A percentile compares a stretch with the other conserved stretches of the same genome.
phyloP scores from a whole-genome alignment of 2,888 invertebrate species.

The Vandiemenella viatica region DNA sequence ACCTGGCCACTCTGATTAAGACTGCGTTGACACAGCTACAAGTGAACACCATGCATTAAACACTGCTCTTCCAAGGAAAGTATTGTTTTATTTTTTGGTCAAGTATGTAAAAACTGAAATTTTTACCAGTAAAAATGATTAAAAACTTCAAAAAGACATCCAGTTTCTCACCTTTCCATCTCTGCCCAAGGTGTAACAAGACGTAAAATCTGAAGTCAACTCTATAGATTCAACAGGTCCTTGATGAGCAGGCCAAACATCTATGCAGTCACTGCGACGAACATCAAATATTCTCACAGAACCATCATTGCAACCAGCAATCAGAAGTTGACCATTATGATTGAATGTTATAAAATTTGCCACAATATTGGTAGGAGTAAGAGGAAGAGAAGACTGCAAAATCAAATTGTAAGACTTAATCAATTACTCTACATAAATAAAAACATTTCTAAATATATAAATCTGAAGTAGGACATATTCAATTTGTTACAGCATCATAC shows the following conservation, averaged over 20 bases:
- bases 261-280: conserved; percentile 36
- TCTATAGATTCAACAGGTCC: conserved; percentile 37
- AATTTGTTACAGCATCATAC: too few relatives aligned
- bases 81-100: too few relatives aligned
- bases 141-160: background rate
- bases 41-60: too few relatives aligned
- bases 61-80: too few relatives aligned
- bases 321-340: conserved; percentile 40
- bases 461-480: too few relatives aligned
- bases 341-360: conserved; percentile 40
- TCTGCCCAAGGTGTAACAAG: conserved; percentile 38
- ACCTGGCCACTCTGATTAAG: conserved; percentile 27
- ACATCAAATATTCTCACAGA: conserved; percentile 39
- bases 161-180: conserved; percentile 39
- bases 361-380: background rate
- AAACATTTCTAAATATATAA: too few relatives aligned
- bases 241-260: conserved; percentile 37
- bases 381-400: background rate
- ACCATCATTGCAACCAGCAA: conserved; percentile 42
- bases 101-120: too few relatives aligned
- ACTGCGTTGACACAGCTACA: conserved; percentile 27
- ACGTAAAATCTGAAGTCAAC: conserved; percentile 37
- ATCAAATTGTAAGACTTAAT: conserved; percentile 3
- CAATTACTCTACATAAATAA: too few relatives aligned
- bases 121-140: background rate